phyloP scores from a whole-genome alignment of 2,888 invertebrate species.

The Pteria penguin region DNA sequence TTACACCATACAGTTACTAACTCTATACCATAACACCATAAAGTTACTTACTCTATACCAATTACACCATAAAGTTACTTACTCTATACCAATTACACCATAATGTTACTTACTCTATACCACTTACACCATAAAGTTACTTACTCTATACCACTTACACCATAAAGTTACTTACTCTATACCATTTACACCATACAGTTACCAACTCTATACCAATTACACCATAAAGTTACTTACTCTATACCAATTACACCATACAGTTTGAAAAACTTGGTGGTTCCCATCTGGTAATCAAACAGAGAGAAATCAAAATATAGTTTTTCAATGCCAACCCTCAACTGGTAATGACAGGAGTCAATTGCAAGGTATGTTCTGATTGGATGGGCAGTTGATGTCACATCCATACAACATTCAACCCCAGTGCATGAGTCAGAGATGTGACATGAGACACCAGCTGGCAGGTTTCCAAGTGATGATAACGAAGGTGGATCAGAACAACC shows the following conservation, averaged over 20 bases:
- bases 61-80: no score
- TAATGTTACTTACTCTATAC: no score
- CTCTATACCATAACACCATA: no score
- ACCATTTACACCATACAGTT: no score
- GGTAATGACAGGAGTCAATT: slow-evolving; percentile 47
- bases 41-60: no score
- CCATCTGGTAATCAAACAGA: slow-evolving; percentile 50
- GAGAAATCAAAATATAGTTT: slow-evolving; percentile 34
- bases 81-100: no score
- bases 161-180: no score
- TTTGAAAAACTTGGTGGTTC: slow-evolving; percentile 30
- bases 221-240: slow-evolving; percentile 29
- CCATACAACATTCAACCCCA: slow-evolving; percentile 31
- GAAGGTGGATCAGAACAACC: not conserved
- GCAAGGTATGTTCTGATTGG: slow-evolving; percentile 37
- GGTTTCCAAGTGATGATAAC: not conserved
- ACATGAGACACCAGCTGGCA: slow-evolving; percentile 14
- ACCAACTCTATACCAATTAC: no score
- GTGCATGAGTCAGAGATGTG: slow-evolving; percentile 32
- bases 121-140: no score
- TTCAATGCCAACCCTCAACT: slow-evolving; percentile 45
- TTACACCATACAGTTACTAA: no score
- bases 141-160: no score
- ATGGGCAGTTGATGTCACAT: slow-evolving; percentile 16
- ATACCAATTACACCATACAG: slow-evolving; percentile 31